These are phyloP conservation scores for Eurystomus glaucurus DNA, from an alignment of 2,797 vertebrate genomes.

Conservation along the genomic window DNA sequence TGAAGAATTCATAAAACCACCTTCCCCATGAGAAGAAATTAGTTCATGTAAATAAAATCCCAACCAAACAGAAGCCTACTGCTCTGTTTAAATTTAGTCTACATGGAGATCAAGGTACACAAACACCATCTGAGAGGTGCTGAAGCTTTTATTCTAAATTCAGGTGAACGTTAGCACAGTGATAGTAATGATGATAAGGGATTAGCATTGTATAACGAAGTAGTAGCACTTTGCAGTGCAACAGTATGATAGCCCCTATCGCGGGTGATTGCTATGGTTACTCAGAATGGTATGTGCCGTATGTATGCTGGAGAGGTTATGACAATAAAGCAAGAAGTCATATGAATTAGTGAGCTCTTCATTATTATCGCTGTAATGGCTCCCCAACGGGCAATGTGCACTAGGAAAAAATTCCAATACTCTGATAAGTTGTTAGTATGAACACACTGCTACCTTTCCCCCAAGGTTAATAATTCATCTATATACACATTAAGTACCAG, in stretches of 20 bases:
- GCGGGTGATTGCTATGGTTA: not conserved
- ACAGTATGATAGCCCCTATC: not conserved
- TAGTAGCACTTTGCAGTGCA: not conserved
- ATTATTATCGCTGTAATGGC: not conserved
- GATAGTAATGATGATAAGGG: not conserved
- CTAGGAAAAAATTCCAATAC: not conserved
- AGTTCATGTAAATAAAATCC: not conserved
- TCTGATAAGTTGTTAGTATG: not conserved
- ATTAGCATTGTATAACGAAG: not conserved
- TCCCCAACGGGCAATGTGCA: not conserved
- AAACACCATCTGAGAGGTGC: not conserved
- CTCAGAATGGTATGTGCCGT: not conserved
- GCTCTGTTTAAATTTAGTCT: not conserved
- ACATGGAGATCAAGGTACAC: not conserved
- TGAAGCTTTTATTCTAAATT: not conserved
- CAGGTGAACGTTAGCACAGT: not conserved
- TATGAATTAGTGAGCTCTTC: not conserved
- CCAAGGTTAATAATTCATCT: not conserved
- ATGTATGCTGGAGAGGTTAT: not conserved
- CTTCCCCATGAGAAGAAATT: not conserved
- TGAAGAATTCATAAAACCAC: not conserved
- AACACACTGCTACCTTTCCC: not conserved
- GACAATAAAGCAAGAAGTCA: conserved; percentile 4
- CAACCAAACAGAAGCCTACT: not conserved
- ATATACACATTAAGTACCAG: not conserved